Conservation (phyloP, 2,113 vertebrate species). For the Gallinago paraguaiae region DNA sequence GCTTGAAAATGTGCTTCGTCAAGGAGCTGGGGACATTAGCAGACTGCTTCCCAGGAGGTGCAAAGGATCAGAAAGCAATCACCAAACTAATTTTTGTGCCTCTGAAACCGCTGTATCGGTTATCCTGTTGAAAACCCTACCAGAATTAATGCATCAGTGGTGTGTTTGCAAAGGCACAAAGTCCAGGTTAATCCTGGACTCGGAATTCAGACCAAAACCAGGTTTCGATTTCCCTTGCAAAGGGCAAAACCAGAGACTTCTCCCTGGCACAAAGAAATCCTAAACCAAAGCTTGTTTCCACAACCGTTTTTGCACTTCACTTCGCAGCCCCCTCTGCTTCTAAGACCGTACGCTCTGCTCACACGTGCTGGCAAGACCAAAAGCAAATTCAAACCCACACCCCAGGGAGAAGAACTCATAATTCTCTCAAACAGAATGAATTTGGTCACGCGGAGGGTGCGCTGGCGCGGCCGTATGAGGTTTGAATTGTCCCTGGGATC, state of each 20-base stretch:
- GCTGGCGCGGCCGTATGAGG: fast-evolving
- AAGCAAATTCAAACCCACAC: not conserved
- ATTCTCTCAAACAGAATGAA: not conserved
- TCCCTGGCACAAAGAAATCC: not conserved
- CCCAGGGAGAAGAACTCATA: not conserved
- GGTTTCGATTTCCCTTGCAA: not conserved
- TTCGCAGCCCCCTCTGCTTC: not conserved
- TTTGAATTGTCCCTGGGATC: not conserved
- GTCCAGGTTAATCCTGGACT: not conserved
- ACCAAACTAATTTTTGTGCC: not conserved
- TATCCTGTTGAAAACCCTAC: not conserved
- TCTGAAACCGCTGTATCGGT: not conserved
- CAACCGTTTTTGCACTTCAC: too few species aligned
- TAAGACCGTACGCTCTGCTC: fast-evolving
- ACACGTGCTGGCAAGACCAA: not conserved
- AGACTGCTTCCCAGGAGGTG: not conserved
- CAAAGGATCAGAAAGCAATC: not conserved
- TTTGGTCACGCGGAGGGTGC: fast-evolving
- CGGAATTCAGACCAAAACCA: not conserved
- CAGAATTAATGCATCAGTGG: not conserved
- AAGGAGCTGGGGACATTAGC: not conserved
- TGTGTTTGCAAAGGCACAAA: not conserved
- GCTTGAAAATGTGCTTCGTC: not conserved
- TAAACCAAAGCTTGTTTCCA: not conserved
- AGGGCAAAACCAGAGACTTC: not conserved